A percentile compares a stretch with the other conserved stretches of the same genome.
phyloP scores from a whole-genome alignment of 2,888 invertebrate species.

The Cremastinae sp. region DNA sequence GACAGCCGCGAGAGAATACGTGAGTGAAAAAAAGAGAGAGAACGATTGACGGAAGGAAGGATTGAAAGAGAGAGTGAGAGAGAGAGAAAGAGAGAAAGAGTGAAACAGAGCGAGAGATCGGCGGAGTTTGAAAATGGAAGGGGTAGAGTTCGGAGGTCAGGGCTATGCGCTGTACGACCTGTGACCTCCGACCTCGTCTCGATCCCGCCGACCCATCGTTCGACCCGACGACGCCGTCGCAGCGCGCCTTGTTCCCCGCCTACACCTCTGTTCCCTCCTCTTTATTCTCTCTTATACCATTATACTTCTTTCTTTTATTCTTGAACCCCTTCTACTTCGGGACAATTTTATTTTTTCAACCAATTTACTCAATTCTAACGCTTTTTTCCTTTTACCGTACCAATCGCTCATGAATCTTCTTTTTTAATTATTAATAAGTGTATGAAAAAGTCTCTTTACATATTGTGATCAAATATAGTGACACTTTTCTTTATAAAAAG shows the following conservation, averaged over 20 bases:
- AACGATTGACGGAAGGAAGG: constrained; percentile 64
- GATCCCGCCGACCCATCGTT: constrained; percentile 73
- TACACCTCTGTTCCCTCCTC: constrained; percentile 55
- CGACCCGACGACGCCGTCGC: constrained; percentile 66
- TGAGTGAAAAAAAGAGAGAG: constrained; percentile 20
- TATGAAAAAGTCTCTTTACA: too few species aligned
- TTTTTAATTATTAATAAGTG: too few species aligned
- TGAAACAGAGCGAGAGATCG: constrained; percentile 47
- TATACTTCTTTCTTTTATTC: constrained; percentile 51
- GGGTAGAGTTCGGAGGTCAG: constrained; percentile 75
- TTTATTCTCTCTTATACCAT: constrained; percentile 60
- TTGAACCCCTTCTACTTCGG: constrained; percentile 38
- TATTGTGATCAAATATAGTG: too few species aligned
- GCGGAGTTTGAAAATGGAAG: constrained; percentile 60
- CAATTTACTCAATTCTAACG: constrained; percentile 49
- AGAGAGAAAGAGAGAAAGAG: constrained; percentile 57
- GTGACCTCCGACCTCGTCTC: constrained; percentile 75
- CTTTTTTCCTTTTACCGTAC: constrained; percentile 51
- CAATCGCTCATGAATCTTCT: too few species aligned
- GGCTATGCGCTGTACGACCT: constrained; percentile 78
- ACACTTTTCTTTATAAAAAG: too few species aligned
- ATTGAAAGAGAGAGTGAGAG: constrained; percentile 61
- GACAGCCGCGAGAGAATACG: constrained; percentile 31
- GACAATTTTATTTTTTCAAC: too few species aligned
- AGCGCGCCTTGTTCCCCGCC: constrained; percentile 51